phyloP scores from a whole-genome alignment of 2,888 invertebrate genomes.

The Mimumesa dahlbomi region DNA sequence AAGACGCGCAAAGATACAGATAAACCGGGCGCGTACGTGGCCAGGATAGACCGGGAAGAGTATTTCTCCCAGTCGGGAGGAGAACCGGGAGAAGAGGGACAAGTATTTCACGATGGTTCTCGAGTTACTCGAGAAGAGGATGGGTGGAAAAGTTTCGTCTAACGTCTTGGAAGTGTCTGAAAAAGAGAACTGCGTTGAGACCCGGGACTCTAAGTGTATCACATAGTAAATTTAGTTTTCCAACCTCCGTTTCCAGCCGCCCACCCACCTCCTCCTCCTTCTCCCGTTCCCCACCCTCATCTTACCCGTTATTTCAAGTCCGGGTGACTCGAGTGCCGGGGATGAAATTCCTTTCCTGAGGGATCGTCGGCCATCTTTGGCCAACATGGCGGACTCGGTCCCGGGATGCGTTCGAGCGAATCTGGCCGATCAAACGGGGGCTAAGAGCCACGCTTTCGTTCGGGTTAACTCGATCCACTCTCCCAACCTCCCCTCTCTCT shows the following conservation, averaged over 20 bases:
- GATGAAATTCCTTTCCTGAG: conserved; percentile 23
- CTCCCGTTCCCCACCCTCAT: background rate
- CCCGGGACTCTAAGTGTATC: conserved; percentile 78
- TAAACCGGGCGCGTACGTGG: conserved; percentile 36
- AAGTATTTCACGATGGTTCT: conserved; percentile 66
- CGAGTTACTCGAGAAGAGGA: conserved; percentile 66
- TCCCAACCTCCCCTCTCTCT: conserved; percentile 26
- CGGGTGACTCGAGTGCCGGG: background rate
- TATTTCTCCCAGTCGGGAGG: background rate
- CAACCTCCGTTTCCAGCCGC: conserved; percentile 67
- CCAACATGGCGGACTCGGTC: conserved; percentile 63
- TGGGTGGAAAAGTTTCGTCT: conserved; percentile 72
- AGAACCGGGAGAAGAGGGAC: conserved; percentile 27
- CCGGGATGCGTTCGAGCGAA: conserved; percentile 78
- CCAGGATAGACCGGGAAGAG: conserved; percentile 7
- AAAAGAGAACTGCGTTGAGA: conserved; percentile 72
- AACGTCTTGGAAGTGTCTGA: conserved; percentile 79
- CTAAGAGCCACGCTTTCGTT: conserved; percentile 79
- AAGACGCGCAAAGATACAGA: conserved; percentile 10
- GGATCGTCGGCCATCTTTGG: conserved; percentile 59
- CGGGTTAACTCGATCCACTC: conserved; percentile 78
- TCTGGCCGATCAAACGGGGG: conserved; percentile 80
- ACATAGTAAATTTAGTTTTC: conserved; percentile 80
- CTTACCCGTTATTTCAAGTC: background rate
- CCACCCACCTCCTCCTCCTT: conserved; percentile 10